Evolutionary conservation across 2,113 vertebrate species (phyloP).

Genomic region (Prionailurus viverrinus): DNA sequence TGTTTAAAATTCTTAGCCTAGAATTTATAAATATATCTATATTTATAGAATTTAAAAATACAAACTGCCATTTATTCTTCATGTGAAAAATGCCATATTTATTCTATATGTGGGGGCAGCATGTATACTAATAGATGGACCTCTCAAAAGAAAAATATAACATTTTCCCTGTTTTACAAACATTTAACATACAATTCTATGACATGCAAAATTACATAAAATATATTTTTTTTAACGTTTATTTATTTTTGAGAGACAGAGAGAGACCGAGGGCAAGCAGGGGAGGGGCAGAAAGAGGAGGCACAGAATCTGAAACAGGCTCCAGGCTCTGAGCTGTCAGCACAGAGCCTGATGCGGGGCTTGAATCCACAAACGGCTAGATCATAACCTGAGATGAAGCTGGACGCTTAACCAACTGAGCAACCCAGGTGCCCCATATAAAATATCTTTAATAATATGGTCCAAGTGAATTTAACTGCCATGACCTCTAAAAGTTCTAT

Average conservation of each 20-base stretch:
- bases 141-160: neutral
- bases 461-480: conserved; percentile 13
- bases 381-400: too few species aligned
- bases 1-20: neutral
- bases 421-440: neutral
- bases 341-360: too few species aligned
- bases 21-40: neutral
- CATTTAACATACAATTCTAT: neutral
- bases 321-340: too few species aligned
- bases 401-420: too few species aligned
- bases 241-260: too few species aligned
- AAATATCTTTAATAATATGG: neutral
- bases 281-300: too few species aligned
- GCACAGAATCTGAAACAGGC: too few species aligned
- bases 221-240: neutral
- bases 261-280: too few species aligned
- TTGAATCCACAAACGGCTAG: too few species aligned
- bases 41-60: neutral
- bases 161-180: neutral
- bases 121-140: neutral
- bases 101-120: neutral
- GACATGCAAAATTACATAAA: neutral
- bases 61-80: conserved; percentile 17
- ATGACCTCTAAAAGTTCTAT: conserved; percentile 6
- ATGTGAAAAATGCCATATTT: neutral